These are phyloP conservation scores for Centropus unirufus DNA, from an alignment of 2,113 vertebrate genomes.

Conservation along the genomic window DNA sequence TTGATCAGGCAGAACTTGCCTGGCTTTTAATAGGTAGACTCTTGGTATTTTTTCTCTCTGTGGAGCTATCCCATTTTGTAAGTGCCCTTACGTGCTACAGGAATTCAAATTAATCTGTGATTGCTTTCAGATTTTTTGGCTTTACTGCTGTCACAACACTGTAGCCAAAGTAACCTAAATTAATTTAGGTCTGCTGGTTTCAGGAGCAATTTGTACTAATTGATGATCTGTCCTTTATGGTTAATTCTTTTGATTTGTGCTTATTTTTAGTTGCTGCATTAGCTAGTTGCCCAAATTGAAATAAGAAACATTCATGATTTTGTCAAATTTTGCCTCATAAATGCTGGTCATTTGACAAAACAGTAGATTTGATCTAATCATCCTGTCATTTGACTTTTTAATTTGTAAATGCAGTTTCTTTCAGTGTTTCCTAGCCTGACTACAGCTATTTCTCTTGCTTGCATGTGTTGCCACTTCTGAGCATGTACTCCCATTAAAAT, in stretches of 20 bases:
- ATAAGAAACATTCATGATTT: not conserved
- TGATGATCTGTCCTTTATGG: not conserved
- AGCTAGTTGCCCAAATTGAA: not conserved
- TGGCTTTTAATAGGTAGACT: not conserved
- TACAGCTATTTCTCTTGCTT: not conserved
- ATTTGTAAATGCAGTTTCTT: not conserved
- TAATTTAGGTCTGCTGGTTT: constrained; percentile 12
- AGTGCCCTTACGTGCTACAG: not conserved
- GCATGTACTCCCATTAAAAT: not conserved
- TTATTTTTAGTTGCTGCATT: not conserved
- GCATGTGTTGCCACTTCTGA: not conserved
- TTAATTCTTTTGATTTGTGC: not conserved
- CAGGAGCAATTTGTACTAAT: not conserved
- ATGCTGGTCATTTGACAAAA: not conserved
- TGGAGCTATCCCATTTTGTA: not conserved
- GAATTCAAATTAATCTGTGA: not conserved
- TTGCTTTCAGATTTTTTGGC: constrained; percentile 14
- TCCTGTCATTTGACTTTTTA: not conserved
- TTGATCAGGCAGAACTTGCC: too few relatives aligned
- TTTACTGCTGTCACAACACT: not conserved
- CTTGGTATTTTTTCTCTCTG: not conserved
- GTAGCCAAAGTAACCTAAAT: constrained; percentile 15
- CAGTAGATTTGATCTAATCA: not conserved
- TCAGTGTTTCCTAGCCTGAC: not conserved
- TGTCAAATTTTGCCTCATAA: not conserved